These are phyloP conservation scores for Typhlichthys eigenmanni DNA, from an alignment of 2,797 vertebrate species.

Conservation along the genomic window DNA sequence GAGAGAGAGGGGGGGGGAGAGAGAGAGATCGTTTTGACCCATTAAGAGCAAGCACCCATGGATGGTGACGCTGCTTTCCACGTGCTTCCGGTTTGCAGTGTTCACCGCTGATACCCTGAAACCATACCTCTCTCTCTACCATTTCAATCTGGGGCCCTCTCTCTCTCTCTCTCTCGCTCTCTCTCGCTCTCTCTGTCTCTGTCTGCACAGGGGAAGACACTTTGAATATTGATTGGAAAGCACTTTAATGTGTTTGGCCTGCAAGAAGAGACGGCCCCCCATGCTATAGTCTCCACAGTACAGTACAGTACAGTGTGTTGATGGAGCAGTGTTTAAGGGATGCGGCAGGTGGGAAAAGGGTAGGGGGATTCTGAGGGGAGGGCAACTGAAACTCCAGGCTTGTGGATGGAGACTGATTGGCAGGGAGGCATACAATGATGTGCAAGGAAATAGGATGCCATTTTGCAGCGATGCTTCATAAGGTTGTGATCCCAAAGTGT, in stretches of 20 bases:
- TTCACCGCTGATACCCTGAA: neutral
- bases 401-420: too few relatives aligned
- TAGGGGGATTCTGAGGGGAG: neutral
- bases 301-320: slow-evolving; percentile 2
- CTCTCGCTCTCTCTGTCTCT: neutral
- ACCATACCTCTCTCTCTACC: neutral
- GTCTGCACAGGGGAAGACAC: neutral
- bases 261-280: slow-evolving; percentile 34
- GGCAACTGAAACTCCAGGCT: too few relatives aligned
- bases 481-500: neutral
- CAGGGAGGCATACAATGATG: slow-evolving; percentile 1
- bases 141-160: slow-evolving; percentile 20
- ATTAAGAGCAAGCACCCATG: slow-evolving; percentile 30
- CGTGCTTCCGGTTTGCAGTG: slow-evolving; percentile 10
- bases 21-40: slow-evolving; percentile 2
- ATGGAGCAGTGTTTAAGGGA: slow-evolving; percentile 3
- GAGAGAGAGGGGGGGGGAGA: too few relatives aligned
- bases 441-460: too few relatives aligned
- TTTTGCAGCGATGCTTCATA: neutral
- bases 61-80: slow-evolving; percentile 5
- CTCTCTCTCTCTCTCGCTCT: neutral
- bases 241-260: slow-evolving; percentile 22
- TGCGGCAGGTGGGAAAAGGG: slow-evolving; percentile 20
- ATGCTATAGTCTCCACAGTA: neutral
- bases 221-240: slow-evolving; percentile 32